Percentiles rank a stretch among this genome's conserved stretches.
phyloP scores from a whole-genome alignment of 2,888 invertebrate genomes.

The Erynnis tages region DNA sequence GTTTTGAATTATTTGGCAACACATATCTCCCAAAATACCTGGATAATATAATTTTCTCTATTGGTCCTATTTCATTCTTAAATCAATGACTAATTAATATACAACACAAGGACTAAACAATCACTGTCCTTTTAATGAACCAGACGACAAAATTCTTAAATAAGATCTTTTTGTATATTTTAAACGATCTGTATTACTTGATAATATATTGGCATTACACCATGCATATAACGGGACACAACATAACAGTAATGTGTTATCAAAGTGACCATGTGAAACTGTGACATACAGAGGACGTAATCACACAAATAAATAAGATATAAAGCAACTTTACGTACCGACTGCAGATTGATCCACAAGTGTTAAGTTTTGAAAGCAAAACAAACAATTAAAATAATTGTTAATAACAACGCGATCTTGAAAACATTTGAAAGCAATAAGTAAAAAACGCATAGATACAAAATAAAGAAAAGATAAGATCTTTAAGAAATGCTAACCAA shows the following conservation, averaged over 20 bases:
- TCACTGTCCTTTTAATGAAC: constrained; percentile 12
- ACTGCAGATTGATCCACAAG: constrained; percentile 71
- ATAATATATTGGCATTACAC: constrained; percentile 32
- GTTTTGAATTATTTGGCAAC: constrained; percentile 40
- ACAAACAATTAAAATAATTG: constrained; percentile 58
- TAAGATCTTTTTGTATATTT: constrained; percentile 26
- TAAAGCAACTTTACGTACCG: constrained; percentile 67
- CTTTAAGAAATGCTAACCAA: too few relatives aligned
- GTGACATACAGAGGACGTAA: constrained; percentile 42
- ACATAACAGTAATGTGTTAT: constrained; percentile 31
- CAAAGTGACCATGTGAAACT: constrained; percentile 14
- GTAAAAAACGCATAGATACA: not conserved
- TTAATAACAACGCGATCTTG: not conserved
- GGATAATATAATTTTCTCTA: constrained; percentile 13
- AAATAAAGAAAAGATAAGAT: too few relatives aligned
- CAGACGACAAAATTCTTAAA: constrained; percentile 10
- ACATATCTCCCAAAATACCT: constrained; percentile 39
- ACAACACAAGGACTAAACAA: constrained; percentile 5
- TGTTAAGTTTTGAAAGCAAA: constrained; percentile 69
- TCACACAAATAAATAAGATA: constrained; percentile 47
- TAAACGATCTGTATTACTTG: constrained; percentile 12
- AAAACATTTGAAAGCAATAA: not conserved
- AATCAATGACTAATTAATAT: constrained; percentile 24
- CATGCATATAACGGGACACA: constrained; percentile 46
- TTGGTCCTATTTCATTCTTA: constrained; percentile 19